Conservation (phyloP, 2,888 invertebrate genomes). For the Galerucella pusilla region DNA sequence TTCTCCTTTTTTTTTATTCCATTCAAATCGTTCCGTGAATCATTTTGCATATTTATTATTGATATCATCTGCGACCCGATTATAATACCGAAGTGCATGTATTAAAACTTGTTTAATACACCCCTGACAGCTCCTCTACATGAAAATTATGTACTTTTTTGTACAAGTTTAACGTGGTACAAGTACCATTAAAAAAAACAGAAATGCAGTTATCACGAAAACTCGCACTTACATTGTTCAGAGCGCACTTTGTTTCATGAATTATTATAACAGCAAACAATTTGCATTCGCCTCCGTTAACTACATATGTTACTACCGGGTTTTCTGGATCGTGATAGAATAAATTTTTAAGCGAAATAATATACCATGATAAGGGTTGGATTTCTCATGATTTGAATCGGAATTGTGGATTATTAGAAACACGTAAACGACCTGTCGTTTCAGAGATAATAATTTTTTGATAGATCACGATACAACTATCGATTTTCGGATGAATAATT, state of each 20-base stretch:
- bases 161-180: conserved; percentile 23
- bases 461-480: neutral
- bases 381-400: neutral
- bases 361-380: neutral
- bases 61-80: too few relatives aligned
- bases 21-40: too few relatives aligned
- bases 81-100: too few relatives aligned
- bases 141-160: conserved; percentile 13
- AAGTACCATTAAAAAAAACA: conserved; percentile 16
- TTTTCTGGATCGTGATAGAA: conserved; percentile 1
- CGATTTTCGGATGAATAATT: neutral
- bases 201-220: conserved; percentile 31
- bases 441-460: neutral
- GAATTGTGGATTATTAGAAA: neutral
- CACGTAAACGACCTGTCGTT: neutral
- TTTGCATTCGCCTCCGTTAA: conserved; percentile 43
- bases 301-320: conserved; percentile 34
- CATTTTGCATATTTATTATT: too few relatives aligned
- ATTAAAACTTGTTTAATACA: neutral
- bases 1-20: too few relatives aligned
- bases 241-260: conserved; percentile 19
- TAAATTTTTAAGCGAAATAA: neutral
- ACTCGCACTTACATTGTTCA: conserved; percentile 26
- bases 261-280: conserved; percentile 43
- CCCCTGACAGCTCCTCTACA: neutral